Conservation (phyloP, 2,113 vertebrate species). For the Heloderma charlesbogerti region DNA sequence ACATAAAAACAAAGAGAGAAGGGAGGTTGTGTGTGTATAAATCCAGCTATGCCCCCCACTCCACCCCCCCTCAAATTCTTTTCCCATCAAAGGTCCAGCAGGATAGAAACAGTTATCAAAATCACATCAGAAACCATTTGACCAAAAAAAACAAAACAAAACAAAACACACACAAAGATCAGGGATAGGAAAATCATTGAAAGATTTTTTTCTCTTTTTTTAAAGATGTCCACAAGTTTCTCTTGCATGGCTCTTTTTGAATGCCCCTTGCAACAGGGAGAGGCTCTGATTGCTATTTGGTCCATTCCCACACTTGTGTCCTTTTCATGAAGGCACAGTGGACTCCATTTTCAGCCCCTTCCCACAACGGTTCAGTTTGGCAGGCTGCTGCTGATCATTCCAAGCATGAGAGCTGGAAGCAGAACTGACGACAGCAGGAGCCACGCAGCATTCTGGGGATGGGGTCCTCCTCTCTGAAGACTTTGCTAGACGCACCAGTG, state of each 20-base stretch:
- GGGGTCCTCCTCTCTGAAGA: neutral
- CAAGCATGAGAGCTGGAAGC: neutral
- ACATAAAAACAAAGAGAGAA: slow-evolving; percentile 4
- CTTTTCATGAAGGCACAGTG: neutral
- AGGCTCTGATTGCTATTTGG: too few species aligned
- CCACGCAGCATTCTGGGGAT: neutral
- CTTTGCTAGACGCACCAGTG: neutral
- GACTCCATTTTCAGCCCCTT: too few species aligned
- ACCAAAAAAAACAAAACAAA: neutral
- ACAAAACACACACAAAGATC: neutral
- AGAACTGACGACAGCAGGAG: neutral
- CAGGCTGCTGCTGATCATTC: neutral
- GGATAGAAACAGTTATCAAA: neutral
- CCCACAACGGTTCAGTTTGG: neutral
- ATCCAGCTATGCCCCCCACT: neutral
- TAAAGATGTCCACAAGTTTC: neutral
- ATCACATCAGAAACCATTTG: slow-evolving; percentile 7
- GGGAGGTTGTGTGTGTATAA: neutral
- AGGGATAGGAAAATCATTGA: neutral
- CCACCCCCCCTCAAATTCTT: neutral
- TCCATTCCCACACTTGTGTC: neutral
- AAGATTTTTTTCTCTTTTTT: neutral
- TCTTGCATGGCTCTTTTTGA: neutral
- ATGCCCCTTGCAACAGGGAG: neutral
- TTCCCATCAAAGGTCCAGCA: neutral